Evolutionary conservation across 1,140 invertebrate species (phyloP).

Genomic region (Heterodera carotae): DNA sequence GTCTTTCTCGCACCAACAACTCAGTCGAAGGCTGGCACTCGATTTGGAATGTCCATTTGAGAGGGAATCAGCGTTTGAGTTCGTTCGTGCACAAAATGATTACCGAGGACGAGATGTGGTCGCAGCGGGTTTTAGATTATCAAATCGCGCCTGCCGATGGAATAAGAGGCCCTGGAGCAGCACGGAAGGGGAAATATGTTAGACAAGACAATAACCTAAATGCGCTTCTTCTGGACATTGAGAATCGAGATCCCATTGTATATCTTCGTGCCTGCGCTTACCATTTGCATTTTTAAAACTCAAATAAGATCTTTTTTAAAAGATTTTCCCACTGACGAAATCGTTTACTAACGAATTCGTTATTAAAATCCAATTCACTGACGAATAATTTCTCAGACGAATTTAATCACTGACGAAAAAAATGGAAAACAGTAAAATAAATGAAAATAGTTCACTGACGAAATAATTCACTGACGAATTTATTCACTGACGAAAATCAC

Average conservation of each 20-base stretch:
- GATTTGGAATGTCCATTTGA: neutral
- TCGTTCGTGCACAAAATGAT: neutral
- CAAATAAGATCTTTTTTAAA: too few species aligned
- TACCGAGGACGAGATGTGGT: neutral
- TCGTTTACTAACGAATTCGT: too few species aligned
- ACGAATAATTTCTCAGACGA: too few species aligned
- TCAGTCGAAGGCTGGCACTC: neutral
- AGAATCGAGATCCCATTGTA: neutral
- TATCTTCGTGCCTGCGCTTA: conserved; percentile 2
- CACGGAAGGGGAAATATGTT: neutral
- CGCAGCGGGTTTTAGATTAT: neutral
- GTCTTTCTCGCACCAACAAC: neutral
- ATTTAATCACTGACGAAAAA: too few species aligned
- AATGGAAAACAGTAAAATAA: too few species aligned
- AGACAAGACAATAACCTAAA: neutral
- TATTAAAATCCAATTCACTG: too few species aligned
- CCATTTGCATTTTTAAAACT: conserved; percentile 4
- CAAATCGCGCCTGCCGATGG: neutral
- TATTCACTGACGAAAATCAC: too few species aligned
- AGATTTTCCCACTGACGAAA: too few species aligned
- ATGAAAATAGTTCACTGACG: too few species aligned
- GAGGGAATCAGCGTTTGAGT: neutral
- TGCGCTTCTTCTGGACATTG: neutral
- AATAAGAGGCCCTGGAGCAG: neutral
- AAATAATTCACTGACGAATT: too few species aligned